Evolutionary conservation across 1,140 invertebrate species (phyloP).

Genomic region (Doryteuthis pealeii): DNA sequence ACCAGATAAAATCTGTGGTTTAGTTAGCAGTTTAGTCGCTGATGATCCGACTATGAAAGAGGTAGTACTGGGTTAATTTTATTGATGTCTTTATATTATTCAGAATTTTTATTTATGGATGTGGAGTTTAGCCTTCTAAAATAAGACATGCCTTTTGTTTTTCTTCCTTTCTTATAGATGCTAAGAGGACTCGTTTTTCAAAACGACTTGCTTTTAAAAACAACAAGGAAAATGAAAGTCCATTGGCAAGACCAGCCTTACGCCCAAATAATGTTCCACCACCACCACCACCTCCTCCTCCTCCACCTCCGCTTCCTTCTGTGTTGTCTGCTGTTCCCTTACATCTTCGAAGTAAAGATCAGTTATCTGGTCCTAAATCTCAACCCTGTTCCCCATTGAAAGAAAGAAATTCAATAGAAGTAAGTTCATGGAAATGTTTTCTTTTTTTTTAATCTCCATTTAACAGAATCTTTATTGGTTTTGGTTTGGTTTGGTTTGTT

Average conservation of each 20-base stretch:
- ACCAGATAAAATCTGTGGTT: too few species aligned
- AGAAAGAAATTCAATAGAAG: neutral
- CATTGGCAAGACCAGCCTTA: neutral
- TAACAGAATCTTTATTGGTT: too few species aligned
- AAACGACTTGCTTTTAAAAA: neutral
- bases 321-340: neutral
- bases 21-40: too few species aligned
- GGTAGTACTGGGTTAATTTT: too few species aligned
- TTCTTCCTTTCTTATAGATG: neutral
- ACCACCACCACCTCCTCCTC: neutral
- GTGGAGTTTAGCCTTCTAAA: too few species aligned
- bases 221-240: neutral
- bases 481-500: too few species aligned
- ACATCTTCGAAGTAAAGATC: neutral
- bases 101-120: too few species aligned
- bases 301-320: slow-evolving; percentile 1
- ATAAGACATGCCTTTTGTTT: too few species aligned
- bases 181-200: neutral
- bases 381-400: neutral
- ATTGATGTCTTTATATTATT: too few species aligned
- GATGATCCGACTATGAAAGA: too few species aligned
- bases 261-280: neutral
- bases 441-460: too few species aligned
- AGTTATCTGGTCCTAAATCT: neutral
- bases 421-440: too few species aligned